Evolutionary conservation across 2,797 vertebrate genomes (phyloP).

Genomic region (Pseudochromis fuscus): DNA sequence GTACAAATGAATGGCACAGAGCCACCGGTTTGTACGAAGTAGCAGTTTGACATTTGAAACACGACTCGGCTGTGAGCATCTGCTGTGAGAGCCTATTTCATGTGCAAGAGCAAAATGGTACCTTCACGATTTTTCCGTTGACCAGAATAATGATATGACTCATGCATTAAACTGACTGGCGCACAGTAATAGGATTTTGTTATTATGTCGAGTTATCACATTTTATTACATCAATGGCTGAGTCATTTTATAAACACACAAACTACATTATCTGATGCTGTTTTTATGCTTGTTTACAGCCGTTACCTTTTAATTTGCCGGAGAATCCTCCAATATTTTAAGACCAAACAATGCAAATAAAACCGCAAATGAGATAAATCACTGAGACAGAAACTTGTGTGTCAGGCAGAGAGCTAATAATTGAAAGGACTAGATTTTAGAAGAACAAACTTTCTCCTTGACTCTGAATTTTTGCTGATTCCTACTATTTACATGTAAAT

Average conservation of each 20-base stretch:
- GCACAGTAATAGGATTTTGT: slow-evolving; percentile 7
- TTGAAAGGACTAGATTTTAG: slow-evolving; percentile 19
- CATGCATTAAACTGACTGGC: neutral
- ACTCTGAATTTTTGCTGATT: slow-evolving; percentile 54
- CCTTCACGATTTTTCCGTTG: slow-evolving; percentile 19
- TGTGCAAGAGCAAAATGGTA: slow-evolving; percentile 28
- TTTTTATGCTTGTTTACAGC: slow-evolving; percentile 9
- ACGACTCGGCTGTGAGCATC: slow-evolving; percentile 16
- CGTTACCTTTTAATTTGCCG: slow-evolving; percentile 11
- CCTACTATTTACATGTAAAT: slow-evolving; percentile 70
- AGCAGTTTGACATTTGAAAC: slow-evolving; percentile 41
- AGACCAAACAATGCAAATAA: slow-evolving; percentile 28
- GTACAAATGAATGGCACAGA: slow-evolving; percentile 6
- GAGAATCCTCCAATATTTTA: neutral
- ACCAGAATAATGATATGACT: slow-evolving; percentile 25
- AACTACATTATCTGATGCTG: neutral
- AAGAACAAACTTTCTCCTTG: slow-evolving; percentile 42
- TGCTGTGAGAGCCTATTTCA: slow-evolving; percentile 3
- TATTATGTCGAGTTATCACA: slow-evolving; percentile 11
- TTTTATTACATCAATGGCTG: slow-evolving; percentile 15
- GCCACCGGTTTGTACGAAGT: slow-evolving; percentile 12
- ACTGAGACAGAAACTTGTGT: slow-evolving; percentile 3
- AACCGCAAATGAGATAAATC: slow-evolving; percentile 25
- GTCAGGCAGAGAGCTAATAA: neutral
- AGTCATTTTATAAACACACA: slow-evolving; percentile 10